Base-by-base conservation (phyloP, 2,888 invertebrate species). In the Thera britannica region DNA sequence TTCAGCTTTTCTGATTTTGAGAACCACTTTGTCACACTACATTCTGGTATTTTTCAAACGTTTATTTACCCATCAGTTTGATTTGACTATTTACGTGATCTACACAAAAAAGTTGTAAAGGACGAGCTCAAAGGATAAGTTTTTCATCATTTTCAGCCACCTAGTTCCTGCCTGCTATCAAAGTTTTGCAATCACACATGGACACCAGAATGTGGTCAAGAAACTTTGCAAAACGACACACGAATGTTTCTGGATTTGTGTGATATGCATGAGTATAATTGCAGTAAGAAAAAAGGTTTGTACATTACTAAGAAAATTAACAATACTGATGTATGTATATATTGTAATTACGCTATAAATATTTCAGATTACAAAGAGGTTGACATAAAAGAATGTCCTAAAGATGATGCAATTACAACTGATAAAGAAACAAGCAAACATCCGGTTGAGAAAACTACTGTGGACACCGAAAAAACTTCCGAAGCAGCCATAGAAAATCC, bases 231-330 rank as follows among this genome's bases (percentile, higher is more conserved):
- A 49, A 63, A 65, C n/a, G 70, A 67, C 11, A 70, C 70, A 4
- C 78, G 80, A 72, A 48, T 76, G 23, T 92, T 92, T 77, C 62
- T 85, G 44, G 91, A 91, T 52, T 79, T 83, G 12, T 91, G 91
- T 71, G 86, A 89, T 58, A 81, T 90, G 80, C 76, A 77, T 55
- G 90, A 91, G 74, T 85, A 82, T 69, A 90, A 90, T 58, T 92
- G 91, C 64, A 83, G 86, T 59, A 66, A 84, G 64, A 74, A 76
- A 5, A 79, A 75, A 82, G 79, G 90, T 90, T 67, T 64, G 57
- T 72, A 67, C 62, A 70, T 57, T 71, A 72, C 2, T 54, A 38
- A 56, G 36, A 41, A 7, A 5, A 38, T 38, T 7, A 6, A 41
- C 34, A 52, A 34, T 7, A 60, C 2, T 38, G 3, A 34, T 54